Evolutionary conservation across 2,888 invertebrate species (phyloP), one percentile per base, ranked within the genome.

Genomic region (Resseliella maxima): DNA sequence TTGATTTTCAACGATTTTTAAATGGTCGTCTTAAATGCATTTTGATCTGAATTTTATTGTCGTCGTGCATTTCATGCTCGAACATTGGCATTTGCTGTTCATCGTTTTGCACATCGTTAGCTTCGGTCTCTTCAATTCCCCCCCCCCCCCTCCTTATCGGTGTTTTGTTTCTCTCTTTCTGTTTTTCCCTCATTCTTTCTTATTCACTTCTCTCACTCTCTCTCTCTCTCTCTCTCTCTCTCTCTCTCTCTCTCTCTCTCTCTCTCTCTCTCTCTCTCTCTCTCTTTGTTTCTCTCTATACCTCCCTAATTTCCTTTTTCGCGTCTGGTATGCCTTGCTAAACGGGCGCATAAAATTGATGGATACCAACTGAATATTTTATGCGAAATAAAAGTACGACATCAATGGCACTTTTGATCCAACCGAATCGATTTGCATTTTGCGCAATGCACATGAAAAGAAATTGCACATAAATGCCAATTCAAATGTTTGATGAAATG

Each of bases 351-450:
- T 72, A 72, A 27, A 72, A 72, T n/a, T 72, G 72, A 72, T 31
- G 72, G 72, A 72, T 31, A 10, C 35, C 72, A 18, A 18, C 31
- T 72, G 72, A 72, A 72, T 72, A 72, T 72, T 72, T 72, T 35
- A 72, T 72, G 72, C 18, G 27, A 31, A 72, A 31, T 72, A 72
- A 72, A 72, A 72, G 0, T 15, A 3, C 59, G 24, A 59, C 59
- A 24, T 72, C 72, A 72, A 72, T 72, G 15, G 72, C 72, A 72
- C 72, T 72, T 35, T 72, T 72, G 72, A 72, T 72, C 72, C 15
- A n/a, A n/a, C n/a, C 18, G 15, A 1, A 50, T 35, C 31, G 72
- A 72, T 72, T 72, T 72, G 27, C 72, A 59, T 59, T 59, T 59
- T 24, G 59, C 31, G 72, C 31, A 72, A 35, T 72, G 72, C 72